These are phyloP conservation scores for Paramormyrops hopkinsi DNA, from an alignment of 2,797 vertebrate species.

Conservation along the genomic window DNA sequence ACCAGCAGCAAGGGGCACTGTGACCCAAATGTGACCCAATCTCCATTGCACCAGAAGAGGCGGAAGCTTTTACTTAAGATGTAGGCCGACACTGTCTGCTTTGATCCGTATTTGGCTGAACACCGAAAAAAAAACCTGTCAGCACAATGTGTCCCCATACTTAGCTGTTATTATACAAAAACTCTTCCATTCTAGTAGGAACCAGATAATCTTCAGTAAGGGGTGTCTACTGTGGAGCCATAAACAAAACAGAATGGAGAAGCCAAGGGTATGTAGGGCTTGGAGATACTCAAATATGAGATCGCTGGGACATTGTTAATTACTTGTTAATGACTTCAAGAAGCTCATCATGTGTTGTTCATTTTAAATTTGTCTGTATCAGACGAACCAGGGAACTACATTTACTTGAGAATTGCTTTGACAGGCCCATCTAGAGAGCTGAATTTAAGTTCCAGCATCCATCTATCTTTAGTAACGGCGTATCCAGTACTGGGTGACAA, in stretches of 20 bases:
- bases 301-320: background rate
- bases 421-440: background rate
- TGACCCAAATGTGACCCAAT: background rate
- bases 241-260: background rate
- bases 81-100: background rate
- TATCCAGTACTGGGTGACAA: background rate
- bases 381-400: background rate
- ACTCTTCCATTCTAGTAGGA: background rate
- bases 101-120: background rate
- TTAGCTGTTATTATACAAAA: background rate
- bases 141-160: background rate
- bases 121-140: background rate
- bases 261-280: background rate
- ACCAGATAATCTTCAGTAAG: background rate
- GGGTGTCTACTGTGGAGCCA: background rate
- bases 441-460: background rate
- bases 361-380: background rate
- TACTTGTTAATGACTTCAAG: background rate
- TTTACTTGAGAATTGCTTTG: background rate
- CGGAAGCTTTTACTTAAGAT: background rate
- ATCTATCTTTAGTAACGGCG: background rate
- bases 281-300: background rate
- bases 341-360: background rate
- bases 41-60: background rate
- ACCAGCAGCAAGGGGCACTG: background rate